Conservation (phyloP, 2,888 invertebrate species). For the Drosophila gaucha region DNA sequence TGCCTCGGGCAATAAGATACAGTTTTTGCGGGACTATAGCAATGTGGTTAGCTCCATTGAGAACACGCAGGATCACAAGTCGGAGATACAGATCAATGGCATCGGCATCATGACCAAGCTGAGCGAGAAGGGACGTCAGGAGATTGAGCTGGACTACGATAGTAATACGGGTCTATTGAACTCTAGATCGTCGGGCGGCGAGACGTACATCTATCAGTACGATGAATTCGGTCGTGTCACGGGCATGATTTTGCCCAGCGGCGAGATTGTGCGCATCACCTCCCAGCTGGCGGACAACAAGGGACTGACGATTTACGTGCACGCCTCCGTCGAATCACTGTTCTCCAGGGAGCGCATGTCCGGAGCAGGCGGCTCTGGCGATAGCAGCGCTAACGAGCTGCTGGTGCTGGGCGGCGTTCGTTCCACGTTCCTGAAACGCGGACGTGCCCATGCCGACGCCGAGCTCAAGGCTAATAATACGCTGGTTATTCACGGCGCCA, state of each 20-base stretch:
- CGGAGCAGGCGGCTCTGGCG: constrained; percentile 74
- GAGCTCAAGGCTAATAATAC: constrained; percentile 92
- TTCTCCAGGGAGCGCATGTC: constrained; percentile 86
- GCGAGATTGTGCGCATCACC: constrained; percentile 92
- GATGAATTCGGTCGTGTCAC: constrained; percentile 95
- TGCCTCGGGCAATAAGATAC: constrained; percentile 96
- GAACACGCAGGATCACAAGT: constrained; percentile 96
- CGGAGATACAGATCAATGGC: constrained; percentile 95
- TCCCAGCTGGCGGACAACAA: constrained; percentile 92
- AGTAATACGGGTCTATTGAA: constrained; percentile 94
- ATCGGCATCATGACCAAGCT: constrained; percentile 95
- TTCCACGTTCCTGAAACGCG: constrained; percentile 89
- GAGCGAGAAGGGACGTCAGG: constrained; percentile 94
- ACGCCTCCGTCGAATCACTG: constrained; percentile 86
- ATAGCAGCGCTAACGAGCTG: constrained; percentile 85
- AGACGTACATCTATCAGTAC: constrained; percentile 95
- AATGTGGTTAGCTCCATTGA: constrained; percentile 97
- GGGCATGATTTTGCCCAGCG: constrained; percentile 95
- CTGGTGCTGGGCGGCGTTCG: constrained; percentile 89
- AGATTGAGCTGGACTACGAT: constrained; percentile 96
- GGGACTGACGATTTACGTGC: constrained; percentile 90
- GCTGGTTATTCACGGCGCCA: constrained; percentile 90
- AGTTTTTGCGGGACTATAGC: constrained; percentile 95
- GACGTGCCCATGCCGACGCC: constrained; percentile 90
- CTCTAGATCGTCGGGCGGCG: constrained; percentile 93